Base-by-base conservation (phyloP, 64 coral and sea anemone species). In the Montipora sp. region DNA sequence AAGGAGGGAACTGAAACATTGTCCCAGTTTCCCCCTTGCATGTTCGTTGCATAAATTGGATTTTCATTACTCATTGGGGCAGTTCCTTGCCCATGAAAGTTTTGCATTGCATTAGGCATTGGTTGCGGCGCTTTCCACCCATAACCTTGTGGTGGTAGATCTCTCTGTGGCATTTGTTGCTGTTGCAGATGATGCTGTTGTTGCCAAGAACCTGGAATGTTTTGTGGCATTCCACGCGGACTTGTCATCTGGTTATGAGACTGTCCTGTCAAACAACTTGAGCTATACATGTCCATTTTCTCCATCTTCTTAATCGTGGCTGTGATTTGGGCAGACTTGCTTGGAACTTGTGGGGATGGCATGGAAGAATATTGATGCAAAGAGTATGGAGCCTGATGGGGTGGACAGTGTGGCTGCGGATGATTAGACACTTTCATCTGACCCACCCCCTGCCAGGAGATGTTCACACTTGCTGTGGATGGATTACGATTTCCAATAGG, bases 261-360 rank as follows among this genome's bases (percentile, higher is more conserved):
- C 8, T 81, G 78, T 15, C 74, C 65, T 6, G 88, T 76, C 3
- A 89, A 71, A 19, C 95, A 98, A n/a, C 89, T 94, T 20, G 76
- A 19, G 13, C 90, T 73, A 47, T 94, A 79, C 73, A 72, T 85
- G 5, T 85, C 82, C 68, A 66, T 73, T n/a, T 65, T 83, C 8
- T 94, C 95, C 77, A 84, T 94, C 75, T 98, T 98, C 58, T 98
- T 94, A 23, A 92, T 89, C 15, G 83, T 78, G 8, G 92, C 92
- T 12, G 94, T 8, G 23, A 90, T 84, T 23, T 83, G 53, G 5
- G 80, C 50, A 5, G 79, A 77, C 61, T 89, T 76, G 47, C 59
- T 80, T 59, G 18, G 79, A 50, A 59, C 75, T 78, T 84, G 15
- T n/a, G 80, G 51, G 21, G 78, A 79, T 89, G 61, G 36, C 23